Conservation (phyloP, 2,113 vertebrate genomes). For the Archilochus colubris region DNA sequence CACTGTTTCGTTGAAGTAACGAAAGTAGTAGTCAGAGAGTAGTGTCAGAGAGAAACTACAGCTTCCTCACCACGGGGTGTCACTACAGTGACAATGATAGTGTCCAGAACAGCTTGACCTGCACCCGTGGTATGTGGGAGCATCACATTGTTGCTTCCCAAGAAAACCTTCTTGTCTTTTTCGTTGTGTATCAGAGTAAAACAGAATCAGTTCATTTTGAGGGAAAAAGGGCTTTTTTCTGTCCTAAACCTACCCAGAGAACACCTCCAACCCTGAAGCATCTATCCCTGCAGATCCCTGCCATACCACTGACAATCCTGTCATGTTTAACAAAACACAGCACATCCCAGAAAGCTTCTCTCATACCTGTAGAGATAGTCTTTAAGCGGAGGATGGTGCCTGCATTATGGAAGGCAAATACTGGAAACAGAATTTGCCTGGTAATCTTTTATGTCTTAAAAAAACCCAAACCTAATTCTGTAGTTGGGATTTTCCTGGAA, state of each 20-base stretch:
- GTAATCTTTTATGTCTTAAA: not conserved
- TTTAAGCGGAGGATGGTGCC: not conserved
- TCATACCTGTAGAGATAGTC: not conserved
- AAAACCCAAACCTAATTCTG: not conserved
- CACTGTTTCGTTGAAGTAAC: fast-evolving
- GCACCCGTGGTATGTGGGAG: fast-evolving
- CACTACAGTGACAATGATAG: constrained; percentile 55
- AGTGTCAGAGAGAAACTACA: not conserved
- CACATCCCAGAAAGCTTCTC: not conserved
- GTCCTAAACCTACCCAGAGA: not conserved
- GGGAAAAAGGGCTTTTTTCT: not conserved
- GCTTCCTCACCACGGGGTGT: constrained; percentile 48
- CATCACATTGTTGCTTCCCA: fast-evolving
- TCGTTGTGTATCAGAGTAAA: not conserved
- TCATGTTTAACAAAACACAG: not conserved
- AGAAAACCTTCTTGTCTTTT: not conserved
- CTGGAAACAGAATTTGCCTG: not conserved
- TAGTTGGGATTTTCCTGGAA: not conserved
- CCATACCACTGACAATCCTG: not conserved
- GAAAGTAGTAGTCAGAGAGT: too few species aligned
- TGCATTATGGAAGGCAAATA: not conserved
- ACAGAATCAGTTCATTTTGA: not conserved
- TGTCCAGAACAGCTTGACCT: not conserved
- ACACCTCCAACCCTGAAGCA: not conserved
- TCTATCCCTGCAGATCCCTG: not conserved